Evolutionary conservation across 2,113 vertebrate species (phyloP).

Genomic region (Petromus typicus): DNA sequence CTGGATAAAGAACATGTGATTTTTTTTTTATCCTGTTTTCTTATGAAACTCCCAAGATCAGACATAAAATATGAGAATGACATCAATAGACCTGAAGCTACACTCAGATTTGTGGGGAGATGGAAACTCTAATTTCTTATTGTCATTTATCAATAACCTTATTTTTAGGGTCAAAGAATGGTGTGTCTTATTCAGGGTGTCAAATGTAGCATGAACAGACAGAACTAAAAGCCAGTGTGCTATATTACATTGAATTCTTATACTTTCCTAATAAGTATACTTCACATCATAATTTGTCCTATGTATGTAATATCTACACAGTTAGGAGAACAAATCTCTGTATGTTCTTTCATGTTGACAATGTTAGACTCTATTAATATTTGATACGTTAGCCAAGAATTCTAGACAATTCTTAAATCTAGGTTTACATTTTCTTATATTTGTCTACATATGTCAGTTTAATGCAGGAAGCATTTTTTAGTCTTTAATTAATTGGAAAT

Average conservation of each 20-base stretch:
- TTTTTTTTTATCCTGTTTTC: not conserved
- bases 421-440: constrained; percentile 64
- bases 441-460: constrained; percentile 68
- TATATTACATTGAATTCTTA: constrained; percentile 37
- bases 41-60: not conserved
- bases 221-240: not conserved
- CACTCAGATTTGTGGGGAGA: not conserved
- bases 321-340: constrained; percentile 60
- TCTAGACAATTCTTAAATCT: constrained; percentile 58
- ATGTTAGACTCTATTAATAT: constrained; percentile 67
- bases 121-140: not conserved
- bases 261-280: constrained; percentile 1
- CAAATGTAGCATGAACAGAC: not conserved
- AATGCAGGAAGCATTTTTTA: constrained; percentile 69
- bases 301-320: constrained; percentile 60
- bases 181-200: not conserved
- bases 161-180: not conserved
- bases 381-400: constrained; percentile 54
- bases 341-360: constrained; percentile 61
- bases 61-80: not conserved
- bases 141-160: not conserved
- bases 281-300: constrained; percentile 62
- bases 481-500: constrained; percentile 71
- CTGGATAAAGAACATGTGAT: no score
- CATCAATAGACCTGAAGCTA: not conserved